phyloP scores from a whole-genome alignment of 2,888 invertebrate genomes.

The Vandiemenella viatica region DNA sequence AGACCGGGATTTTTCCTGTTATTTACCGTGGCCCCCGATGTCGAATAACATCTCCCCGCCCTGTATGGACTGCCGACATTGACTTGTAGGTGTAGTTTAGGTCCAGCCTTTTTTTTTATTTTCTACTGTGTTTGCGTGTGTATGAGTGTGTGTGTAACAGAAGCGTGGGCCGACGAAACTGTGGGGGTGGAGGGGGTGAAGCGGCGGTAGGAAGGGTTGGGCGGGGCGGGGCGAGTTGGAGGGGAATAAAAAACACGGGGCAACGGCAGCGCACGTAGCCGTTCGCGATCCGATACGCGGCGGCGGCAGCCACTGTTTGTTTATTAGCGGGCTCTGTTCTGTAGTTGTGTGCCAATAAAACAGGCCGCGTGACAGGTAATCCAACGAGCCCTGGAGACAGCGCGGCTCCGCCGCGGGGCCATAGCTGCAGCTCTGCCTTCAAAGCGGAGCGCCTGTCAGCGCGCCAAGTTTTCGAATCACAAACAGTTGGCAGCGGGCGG shows the following conservation, averaged over 20 bases:
- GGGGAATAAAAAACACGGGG: not conserved
- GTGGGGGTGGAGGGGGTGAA: not conserved
- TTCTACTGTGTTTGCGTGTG: too few species aligned
- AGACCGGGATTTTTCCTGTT: too few species aligned
- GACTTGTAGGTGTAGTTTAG: too few species aligned
- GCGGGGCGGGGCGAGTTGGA: not conserved
- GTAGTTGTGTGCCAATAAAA: not conserved
- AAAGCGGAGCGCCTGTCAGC: not conserved
- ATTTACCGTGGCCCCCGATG: too few species aligned
- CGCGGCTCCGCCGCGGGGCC: too few species aligned
- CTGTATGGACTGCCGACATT: too few species aligned
- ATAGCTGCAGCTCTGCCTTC: too few species aligned
- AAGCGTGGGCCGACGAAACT: not conserved
- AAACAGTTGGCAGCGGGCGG: not conserved
- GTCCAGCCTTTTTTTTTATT: too few species aligned
- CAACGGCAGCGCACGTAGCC: not conserved
- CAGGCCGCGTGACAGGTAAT: not conserved
- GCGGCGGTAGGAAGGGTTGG: not conserved
- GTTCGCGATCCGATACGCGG: not conserved
- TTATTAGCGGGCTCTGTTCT: too few species aligned
- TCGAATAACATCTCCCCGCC: too few species aligned
- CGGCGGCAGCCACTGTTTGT: too few species aligned
- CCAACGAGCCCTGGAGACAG: not conserved
- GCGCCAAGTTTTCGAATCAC: not conserved
- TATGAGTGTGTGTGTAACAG: too few species aligned